Conservation (phyloP, 2,797 vertebrate genomes). For the Epinephelus coioides region DNA sequence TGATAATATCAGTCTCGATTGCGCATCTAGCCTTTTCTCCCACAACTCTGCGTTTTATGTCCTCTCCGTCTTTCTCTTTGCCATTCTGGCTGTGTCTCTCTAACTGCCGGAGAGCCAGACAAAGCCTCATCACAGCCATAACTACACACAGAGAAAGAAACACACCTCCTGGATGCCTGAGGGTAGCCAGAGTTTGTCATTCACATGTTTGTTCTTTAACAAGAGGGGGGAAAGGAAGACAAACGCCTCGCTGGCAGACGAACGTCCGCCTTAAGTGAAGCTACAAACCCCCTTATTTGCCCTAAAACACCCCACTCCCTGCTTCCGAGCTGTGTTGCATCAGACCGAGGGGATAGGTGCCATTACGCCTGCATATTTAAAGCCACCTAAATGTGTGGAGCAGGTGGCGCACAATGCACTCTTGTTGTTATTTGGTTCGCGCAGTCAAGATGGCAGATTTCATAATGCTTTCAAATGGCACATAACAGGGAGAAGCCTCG, state of each 20-base stretch:
- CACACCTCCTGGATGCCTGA: conserved; percentile 52
- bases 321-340: conserved; percentile 57
- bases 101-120: conserved; percentile 37
- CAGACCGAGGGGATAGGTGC: conserved; percentile 79
- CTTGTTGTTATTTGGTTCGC: conserved; percentile 86
- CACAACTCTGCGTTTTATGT: neutral
- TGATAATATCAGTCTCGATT: conserved; percentile 2
- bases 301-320: conserved; percentile 20
- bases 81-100: conserved; percentile 9
- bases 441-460: conserved; percentile 86
- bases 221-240: conserved; percentile 52
- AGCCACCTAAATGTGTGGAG: conserved; percentile 85
- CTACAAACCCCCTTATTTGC: conserved; percentile 14
- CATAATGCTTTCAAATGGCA: conserved; percentile 86
- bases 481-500: conserved; percentile 80
- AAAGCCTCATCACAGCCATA: conserved; percentile 45
- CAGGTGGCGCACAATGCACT: conserved; percentile 87
- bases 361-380: conserved; percentile 84
- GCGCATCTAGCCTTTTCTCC: neutral
- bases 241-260: conserved; percentile 14
- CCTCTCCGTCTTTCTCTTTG: neutral
- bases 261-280: conserved; percentile 18
- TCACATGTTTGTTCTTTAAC: conserved; percentile 62
- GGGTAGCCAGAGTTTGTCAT: conserved; percentile 64
- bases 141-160: conserved; percentile 46